Evolutionary conservation across 2,113 vertebrate genomes (phyloP).

Genomic region (Accipiter cooperii): DNA sequence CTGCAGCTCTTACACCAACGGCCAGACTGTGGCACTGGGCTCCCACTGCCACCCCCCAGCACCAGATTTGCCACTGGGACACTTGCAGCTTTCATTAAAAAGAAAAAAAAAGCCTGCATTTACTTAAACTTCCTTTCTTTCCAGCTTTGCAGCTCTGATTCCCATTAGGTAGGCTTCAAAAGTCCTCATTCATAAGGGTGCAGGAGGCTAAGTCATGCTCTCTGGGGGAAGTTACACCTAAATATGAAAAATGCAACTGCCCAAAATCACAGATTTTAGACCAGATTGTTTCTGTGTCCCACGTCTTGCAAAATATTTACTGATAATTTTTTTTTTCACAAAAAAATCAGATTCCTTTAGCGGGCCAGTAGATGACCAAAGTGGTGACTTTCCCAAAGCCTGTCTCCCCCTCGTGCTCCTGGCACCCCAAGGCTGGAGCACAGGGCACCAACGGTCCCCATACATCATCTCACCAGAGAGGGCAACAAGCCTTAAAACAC

Average conservation of each 20-base stretch:
- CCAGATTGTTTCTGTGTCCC: neutral
- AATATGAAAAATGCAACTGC: neutral
- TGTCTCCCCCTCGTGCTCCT: fast-evolving
- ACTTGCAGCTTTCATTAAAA: neutral
- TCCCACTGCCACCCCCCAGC: neutral
- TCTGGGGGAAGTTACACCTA: neutral
- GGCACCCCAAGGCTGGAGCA: neutral
- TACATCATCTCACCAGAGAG: neutral
- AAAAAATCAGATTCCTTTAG: neutral
- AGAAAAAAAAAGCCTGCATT: neutral
- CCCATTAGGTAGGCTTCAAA: neutral
- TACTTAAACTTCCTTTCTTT: neutral
- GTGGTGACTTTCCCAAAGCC: neutral
- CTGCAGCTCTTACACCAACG: neutral
- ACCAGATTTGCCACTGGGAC: neutral
- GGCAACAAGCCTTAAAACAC: neutral
- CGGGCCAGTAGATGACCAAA: neutral
- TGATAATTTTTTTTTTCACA: neutral
- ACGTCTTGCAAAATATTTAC: neutral
- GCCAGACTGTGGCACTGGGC: neutral
- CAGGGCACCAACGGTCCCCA: fast-evolving
- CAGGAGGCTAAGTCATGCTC: neutral
- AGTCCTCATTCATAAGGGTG: neutral
- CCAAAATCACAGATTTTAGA: neutral
- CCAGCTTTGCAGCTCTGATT: neutral